Percentiles rank a stretch among this genome's conserved stretches.
Conservation (phyloP, 2,113 vertebrate genomes). For the Tetraodon nigroviridis region DNA sequence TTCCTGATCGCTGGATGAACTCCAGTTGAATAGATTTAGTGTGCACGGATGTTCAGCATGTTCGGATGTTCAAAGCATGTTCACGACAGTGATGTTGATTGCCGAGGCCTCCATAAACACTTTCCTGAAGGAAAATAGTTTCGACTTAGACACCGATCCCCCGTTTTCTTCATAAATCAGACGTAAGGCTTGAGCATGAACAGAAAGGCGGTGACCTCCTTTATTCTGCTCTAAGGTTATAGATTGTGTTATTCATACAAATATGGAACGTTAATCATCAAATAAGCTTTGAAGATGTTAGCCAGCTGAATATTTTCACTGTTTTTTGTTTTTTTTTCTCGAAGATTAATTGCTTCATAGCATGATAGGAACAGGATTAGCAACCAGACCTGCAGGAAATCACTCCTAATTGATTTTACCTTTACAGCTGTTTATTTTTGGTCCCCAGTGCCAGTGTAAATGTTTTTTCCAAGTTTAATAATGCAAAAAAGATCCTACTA, state of each 20-base stretch:
- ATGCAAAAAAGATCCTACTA: background rate
- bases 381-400: background rate
- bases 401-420: background rate
- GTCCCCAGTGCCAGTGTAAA: background rate
- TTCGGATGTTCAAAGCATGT: slow-evolving; percentile 38
- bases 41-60: slow-evolving; percentile 40
- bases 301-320: background rate
- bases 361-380: background rate
- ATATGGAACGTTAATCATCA: slow-evolving; percentile 3
- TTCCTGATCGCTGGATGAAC: slow-evolving; percentile 55
- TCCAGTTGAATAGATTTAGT: slow-evolving; percentile 38
- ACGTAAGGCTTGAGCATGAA: background rate
- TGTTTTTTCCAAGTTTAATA: background rate
- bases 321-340: background rate
- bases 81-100: slow-evolving; percentile 18
- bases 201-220: background rate
- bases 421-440: background rate
- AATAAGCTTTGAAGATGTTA: background rate
- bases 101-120: slow-evolving; percentile 1
- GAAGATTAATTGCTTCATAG: background rate
- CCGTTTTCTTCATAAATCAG: background rate
- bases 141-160: background rate
- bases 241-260: background rate
- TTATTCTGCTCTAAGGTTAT: background rate
- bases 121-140: background rate